Evolutionary conservation across 2,797 vertebrate species (phyloP).

Genomic region (Tragopan temminckii): DNA sequence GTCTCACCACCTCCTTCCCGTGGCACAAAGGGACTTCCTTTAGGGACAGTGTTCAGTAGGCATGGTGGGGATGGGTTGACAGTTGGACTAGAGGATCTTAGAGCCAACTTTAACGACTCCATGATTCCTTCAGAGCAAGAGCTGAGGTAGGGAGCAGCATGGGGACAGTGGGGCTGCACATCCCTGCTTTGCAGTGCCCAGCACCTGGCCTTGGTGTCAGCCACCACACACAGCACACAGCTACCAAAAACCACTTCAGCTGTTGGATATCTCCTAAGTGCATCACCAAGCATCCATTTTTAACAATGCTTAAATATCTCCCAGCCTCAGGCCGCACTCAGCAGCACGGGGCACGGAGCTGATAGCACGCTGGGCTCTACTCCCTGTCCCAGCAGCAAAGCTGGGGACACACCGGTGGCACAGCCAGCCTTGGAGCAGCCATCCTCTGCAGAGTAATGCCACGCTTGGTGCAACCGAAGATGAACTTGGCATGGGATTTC

Average conservation of each 20-base stretch:
- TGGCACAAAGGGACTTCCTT: too few relatives aligned
- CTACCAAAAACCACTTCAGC: not conserved
- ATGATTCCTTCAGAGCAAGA: too few relatives aligned
- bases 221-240: not conserved
- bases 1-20: too few relatives aligned
- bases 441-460: fast-evolving
- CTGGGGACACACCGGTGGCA: fast-evolving
- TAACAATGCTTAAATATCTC: slow-evolving; percentile 38
- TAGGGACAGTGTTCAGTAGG: too few relatives aligned
- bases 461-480: fast-evolving
- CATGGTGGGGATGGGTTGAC: too few relatives aligned
- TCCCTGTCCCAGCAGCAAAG: fast-evolving
- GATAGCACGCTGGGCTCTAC: not conserved
- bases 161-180: too few relatives aligned
- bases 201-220: not conserved
- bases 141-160: too few relatives aligned
- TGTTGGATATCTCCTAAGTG: slow-evolving; percentile 7
- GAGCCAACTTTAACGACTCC: too few relatives aligned
- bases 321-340: not conserved
- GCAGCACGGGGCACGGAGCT: not conserved
- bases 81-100: too few relatives aligned
- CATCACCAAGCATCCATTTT: slow-evolving; percentile 17
- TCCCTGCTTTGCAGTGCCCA: too few relatives aligned
- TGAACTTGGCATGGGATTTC: fast-evolving
- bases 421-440: not conserved